A percentile compares a stretch with the other conserved stretches of the same genome.
Conservation (phyloP, 92 coral and sea anemone genomes). For the Nematostella vectensis region DNA sequence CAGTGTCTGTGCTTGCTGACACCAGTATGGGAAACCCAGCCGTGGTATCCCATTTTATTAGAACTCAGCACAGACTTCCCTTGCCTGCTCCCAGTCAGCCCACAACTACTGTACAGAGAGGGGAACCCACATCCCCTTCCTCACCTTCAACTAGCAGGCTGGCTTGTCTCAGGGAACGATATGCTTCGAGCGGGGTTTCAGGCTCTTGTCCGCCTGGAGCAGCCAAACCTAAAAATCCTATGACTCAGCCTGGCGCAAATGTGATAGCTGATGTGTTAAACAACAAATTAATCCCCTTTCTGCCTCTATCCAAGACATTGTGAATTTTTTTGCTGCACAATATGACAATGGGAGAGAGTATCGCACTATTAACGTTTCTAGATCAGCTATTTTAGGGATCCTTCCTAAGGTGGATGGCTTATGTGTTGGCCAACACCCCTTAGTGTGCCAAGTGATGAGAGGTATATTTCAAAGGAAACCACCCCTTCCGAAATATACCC, state of each 20-base stretch:
- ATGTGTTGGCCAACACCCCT: constrained; percentile 40
- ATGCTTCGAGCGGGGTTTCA: too few species aligned
- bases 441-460: constrained; percentile 38
- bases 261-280: constrained; percentile 48
- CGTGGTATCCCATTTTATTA: constrained; percentile 9
- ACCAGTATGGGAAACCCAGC: constrained; percentile 40
- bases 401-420: constrained; percentile 25
- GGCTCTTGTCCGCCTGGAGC: too few species aligned
- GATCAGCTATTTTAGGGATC: constrained; percentile 43
- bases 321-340: constrained; percentile 3
- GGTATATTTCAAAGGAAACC: constrained; percentile 33
- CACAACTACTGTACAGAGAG: constrained; percentile 12
- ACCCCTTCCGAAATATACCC: constrained; percentile 39
- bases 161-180: constrained; percentile 40
- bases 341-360: constrained; percentile 19
- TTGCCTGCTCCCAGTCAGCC: constrained; percentile 10
- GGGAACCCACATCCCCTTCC: constrained; percentile 17
- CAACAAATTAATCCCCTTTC: constrained; percentile 35
- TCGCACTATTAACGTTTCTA: constrained; percentile 19
- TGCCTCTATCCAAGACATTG: constrained; percentile 21
- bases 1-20: constrained; percentile 21
- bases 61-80: constrained; percentile 20
- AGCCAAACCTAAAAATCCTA: constrained; percentile 28
- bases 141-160: constrained; percentile 39
- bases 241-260: constrained; percentile 24